These are phyloP conservation scores for Gorsachius magnificus DNA, from an alignment of 2,797 vertebrate genomes.

Conservation along the genomic window DNA sequence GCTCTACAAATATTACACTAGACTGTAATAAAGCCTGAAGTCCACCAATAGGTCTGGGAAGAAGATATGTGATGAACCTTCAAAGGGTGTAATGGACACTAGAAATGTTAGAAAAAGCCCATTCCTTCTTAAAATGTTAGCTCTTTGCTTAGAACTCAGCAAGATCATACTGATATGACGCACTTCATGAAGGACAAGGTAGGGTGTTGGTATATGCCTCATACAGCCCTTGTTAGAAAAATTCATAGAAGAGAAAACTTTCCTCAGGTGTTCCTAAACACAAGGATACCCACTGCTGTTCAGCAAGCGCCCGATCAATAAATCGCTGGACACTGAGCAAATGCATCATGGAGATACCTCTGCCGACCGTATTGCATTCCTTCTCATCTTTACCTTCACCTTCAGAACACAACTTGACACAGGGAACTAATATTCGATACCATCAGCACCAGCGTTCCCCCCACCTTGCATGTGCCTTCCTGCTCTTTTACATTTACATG, in stretches of 20 bases:
- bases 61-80: background rate
- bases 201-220: background rate
- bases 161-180: background rate
- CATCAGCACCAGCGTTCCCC: background rate
- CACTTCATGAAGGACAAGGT: background rate
- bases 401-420: background rate
- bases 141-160: background rate
- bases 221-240: background rate
- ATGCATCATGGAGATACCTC: background rate
- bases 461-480: background rate
- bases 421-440: background rate
- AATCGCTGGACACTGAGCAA: background rate
- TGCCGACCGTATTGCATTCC: background rate
- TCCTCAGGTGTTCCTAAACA: background rate
- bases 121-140: background rate
- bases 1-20: background rate
- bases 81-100: background rate
- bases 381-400: background rate
- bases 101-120: background rate
- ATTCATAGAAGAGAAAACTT: background rate
- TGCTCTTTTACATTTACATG: background rate
- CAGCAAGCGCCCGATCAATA: background rate
- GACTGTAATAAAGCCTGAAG: background rate
- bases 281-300: background rate
- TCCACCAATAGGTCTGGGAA: background rate